Evolutionary conservation across 2,888 invertebrate species (phyloP), one percentile per base, ranked within the genome.

Genomic region (Apodemia hepburni): DNA sequence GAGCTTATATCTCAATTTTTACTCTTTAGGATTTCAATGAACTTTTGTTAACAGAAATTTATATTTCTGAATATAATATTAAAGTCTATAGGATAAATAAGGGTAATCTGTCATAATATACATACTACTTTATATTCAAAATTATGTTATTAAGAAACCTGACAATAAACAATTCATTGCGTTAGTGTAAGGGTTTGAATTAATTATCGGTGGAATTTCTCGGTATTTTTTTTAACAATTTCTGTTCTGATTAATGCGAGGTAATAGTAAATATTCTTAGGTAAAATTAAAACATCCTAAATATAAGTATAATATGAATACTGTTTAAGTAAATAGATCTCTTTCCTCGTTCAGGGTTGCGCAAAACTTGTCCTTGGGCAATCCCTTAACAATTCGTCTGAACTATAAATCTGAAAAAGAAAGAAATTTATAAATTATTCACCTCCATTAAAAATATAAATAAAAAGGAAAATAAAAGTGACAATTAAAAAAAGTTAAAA

Each of bases 261-360:
- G 84, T 81, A 81, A 79, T 75, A 76, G 27, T 45, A 58, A 51
- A 29, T 33, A 29, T 61, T 51, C 54, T 17, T 57, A 45, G 58
- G 33, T 58, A 58, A 58, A 45, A 45, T 42, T 62, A 57, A 61
- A 47, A 27, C 27, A 22, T 27, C 15, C 62, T 67, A 73, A 69
- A 69, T 70, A 71, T 77, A 88, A 82, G 84, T 87, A 87, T 84
- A 82, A 81, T 80, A 83, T 80, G 85, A 90, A 90, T 90, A 90
- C 90, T 90, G 90, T 87, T 88, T 81, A 79, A 80, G 80, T 85
- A 84, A 82, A 85, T 85, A 89, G 88, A 88, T 89, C 89, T 85
- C 85, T 75, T 87, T 87, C 87, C 86, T 75, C 29, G 45, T 59
- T 45, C 29, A 58, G 18, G 27, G 29, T 18, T 57, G 38, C 42